Conservation (phyloP, 2,888 invertebrate species). For the Poecilobothrus nobilitatus region DNA sequence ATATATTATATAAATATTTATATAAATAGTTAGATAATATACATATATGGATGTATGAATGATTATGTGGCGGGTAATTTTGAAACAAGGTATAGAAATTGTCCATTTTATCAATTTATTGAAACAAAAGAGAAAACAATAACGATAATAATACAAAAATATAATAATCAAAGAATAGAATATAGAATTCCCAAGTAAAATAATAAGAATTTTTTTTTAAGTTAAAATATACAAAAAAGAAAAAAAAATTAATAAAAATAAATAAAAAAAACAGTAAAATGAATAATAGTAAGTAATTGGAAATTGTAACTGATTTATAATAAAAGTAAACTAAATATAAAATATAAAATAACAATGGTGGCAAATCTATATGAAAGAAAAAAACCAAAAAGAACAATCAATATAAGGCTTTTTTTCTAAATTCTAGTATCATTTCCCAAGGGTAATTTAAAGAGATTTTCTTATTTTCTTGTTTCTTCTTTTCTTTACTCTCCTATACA, state of each 20-base stretch:
- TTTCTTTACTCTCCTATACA: background rate
- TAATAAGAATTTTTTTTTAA: no score
- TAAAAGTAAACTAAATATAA: background rate
- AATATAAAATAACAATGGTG: background rate
- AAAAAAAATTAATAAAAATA: no score
- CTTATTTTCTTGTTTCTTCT: no score
- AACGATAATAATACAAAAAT: no score
- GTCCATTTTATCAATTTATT: background rate
- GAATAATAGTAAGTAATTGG: constrained; percentile 4
- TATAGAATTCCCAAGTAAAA: no score
- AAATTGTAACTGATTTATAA: constrained; percentile 4
- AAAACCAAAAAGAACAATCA: background rate
- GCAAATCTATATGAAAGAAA: background rate
- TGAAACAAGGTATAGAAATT: background rate
- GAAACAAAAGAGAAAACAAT: no score
- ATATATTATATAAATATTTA: no score
- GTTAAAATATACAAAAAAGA: no score
- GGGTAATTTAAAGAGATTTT: background rate
- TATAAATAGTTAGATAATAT: no score
- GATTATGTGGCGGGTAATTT: background rate
- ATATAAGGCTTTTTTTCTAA: background rate
- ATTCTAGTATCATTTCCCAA: background rate
- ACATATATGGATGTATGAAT: background rate
- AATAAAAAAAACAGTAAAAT: background rate
- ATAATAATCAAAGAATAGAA: no score